A percentile compares a stretch with the other conserved stretches of the same genome.
These are phyloP conservation scores for Erinaceus europaeus DNA, from an alignment of 2,113 vertebrate genomes.

Conservation along the genomic window DNA sequence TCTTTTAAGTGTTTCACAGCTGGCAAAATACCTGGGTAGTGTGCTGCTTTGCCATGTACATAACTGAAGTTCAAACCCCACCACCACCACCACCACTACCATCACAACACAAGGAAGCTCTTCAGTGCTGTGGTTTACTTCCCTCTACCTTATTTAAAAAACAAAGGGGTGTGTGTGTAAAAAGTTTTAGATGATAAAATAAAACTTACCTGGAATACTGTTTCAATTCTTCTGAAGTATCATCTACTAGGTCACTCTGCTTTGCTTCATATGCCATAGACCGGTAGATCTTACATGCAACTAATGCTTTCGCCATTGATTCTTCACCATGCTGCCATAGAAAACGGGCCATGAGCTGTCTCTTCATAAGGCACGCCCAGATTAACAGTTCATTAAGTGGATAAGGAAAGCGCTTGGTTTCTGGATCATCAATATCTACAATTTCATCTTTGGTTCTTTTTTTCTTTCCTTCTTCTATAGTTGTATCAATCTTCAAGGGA, in stretches of 20 bases:
- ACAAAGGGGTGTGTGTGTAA: too few species aligned
- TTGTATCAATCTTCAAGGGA: slow-evolving; percentile 80
- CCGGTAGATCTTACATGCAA: slow-evolving; percentile 96
- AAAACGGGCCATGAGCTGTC: slow-evolving; percentile 98
- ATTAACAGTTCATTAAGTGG: slow-evolving; percentile 98
- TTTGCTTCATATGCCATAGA: slow-evolving; percentile 98
- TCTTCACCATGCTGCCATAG: slow-evolving; percentile 99
- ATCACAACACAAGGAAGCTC: too few species aligned
- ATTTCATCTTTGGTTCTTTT: slow-evolving; percentile 96
- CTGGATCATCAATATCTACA: slow-evolving; percentile 98
- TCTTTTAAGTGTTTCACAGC: too few species aligned
- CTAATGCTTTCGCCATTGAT: slow-evolving; percentile 98
- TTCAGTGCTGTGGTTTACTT: too few species aligned
- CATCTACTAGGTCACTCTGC: slow-evolving; percentile 97
- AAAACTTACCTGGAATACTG: slow-evolving; percentile 92
- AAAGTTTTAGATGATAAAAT: slow-evolving; percentile 22
- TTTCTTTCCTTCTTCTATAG: slow-evolving; percentile 93
- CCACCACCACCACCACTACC: too few species aligned
- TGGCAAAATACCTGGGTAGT: too few species aligned
- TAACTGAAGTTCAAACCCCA: too few species aligned
- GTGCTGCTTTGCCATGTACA: too few species aligned
- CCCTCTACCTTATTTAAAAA: too few species aligned
- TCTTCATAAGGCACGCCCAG: slow-evolving; percentile 98
- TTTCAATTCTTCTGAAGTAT: slow-evolving; percentile 96
- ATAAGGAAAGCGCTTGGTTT: slow-evolving; percentile 94